Percentiles rank a stretch among this genome's conserved stretches.
Conservation (phyloP, 92 coral and sea anemone species). For the Parazoanthus swiftii region DNA sequence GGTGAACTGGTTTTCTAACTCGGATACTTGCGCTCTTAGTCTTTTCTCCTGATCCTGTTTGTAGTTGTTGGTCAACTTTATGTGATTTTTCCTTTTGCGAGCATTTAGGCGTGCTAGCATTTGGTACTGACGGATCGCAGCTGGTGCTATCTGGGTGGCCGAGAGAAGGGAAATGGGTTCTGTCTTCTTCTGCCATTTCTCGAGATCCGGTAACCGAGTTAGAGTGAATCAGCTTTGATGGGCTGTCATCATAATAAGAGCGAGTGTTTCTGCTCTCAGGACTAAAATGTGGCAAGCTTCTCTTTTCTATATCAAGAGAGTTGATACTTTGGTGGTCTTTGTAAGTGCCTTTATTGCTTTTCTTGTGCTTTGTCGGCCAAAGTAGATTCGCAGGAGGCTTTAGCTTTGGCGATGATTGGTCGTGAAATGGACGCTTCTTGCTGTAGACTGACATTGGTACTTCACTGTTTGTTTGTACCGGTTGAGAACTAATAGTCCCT, state of each 20-base stretch:
- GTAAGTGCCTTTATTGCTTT: background rate
- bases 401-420: background rate
- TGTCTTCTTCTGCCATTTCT: background rate
- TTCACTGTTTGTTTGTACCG: background rate
- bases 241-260: background rate
- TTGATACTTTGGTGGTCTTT: background rate
- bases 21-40: background rate
- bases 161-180: background rate
- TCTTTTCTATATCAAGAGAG: background rate
- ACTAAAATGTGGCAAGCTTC: background rate
- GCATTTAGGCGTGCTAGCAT: background rate
- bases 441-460: slow-evolving; percentile 2
- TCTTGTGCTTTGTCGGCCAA: background rate
- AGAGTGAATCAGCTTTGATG: background rate
- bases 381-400: background rate
- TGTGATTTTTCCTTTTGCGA: slow-evolving; percentile 15
- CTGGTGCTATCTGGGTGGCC: background rate
- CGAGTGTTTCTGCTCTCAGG: background rate
- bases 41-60: background rate
- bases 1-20: slow-evolving; percentile 36
- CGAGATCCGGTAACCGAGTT: background rate
- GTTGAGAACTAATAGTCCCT: background rate
- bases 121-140: background rate
- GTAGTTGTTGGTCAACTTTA: background rate
- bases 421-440: slow-evolving; percentile 22